Evolutionary conservation across 2,797 vertebrate species (phyloP), one percentile per base, ranked within the genome.

Genomic region (Eremophila alpestris): DNA sequence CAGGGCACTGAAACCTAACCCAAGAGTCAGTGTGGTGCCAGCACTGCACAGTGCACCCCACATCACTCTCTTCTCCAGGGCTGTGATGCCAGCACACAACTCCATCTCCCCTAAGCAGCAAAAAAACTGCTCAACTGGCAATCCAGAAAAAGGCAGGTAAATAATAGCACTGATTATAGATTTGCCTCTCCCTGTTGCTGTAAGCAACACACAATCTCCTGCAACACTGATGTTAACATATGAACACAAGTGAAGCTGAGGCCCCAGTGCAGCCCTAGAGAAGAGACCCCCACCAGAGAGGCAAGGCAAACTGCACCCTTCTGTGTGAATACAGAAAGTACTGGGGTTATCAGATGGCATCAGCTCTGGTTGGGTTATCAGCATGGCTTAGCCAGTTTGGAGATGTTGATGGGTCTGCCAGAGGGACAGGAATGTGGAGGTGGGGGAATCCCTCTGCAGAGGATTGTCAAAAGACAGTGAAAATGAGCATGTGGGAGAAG

Each of bases 401-500:
- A 69, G 74, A 76, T 46, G 48, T 58, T 70, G 45, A 83, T 22
- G 16, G 34, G 38, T 54, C 59, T 94, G 67, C 63, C 76, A 69
- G 45, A 91, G 59, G 76, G 45, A 67, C 45, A n/a, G 55, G 30
- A 89, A 83, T 7, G 29, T 9, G 12, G 48, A 69, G 34, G 45
- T 40, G 52, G 55, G 80, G 76, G 76, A 96, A 87, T 83, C 63
- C 55, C 62, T 65, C 73, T 63, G 59, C 54, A 92, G 55, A 34
- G 24, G 29, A 11, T 8, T 69, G 32, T 55, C 81, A 90, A 64
- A 83, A 92, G 55, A 52, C 36, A 68, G 68, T 11, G 56, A 80
- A 90, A 88, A 89, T 13, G 11, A 75, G 23, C 15, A 56, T 13
- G 76, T 88, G 48, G 55, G 82, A 95, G 82, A 92, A 92, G 36